A percentile compares a stretch with the other conserved stretches of the same genome.
Evolutionary conservation across 2,888 invertebrate genomes (phyloP).

Genomic region (Chrysomela aeneicollis): DNA sequence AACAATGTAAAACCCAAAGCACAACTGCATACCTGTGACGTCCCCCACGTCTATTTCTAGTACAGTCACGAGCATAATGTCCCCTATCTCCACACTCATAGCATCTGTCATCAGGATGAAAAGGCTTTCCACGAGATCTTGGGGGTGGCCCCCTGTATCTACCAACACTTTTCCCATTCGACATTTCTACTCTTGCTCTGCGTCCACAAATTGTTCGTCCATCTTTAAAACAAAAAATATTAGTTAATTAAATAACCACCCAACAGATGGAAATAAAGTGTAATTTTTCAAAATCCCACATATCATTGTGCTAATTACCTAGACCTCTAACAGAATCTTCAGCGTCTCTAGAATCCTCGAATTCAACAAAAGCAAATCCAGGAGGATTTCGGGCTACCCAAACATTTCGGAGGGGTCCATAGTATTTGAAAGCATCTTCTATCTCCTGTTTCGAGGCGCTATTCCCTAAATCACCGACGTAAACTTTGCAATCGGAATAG

Average conservation of each 20-base stretch:
- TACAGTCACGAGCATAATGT: slow-evolving; percentile 92
- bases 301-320: slow-evolving; percentile 64
- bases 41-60: slow-evolving; percentile 69
- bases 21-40: slow-evolving; percentile 61
- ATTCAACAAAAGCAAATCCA: slow-evolving; percentile 91
- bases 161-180: slow-evolving; percentile 79
- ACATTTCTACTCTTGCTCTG: slow-evolving; percentile 90
- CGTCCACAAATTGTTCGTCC: slow-evolving; percentile 88
- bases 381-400: slow-evolving; percentile 96
- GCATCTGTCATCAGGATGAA: slow-evolving; percentile 91
- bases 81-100: slow-evolving; percentile 95
- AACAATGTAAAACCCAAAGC: slow-evolving; percentile 4
- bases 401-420: slow-evolving; percentile 88
- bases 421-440: slow-evolving; percentile 87
- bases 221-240: slow-evolving; percentile 62
- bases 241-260: slow-evolving; percentile 23
- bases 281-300: slow-evolving; percentile 34
- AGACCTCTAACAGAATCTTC: slow-evolving; percentile 85
- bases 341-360: slow-evolving; percentile 87
- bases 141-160: slow-evolving; percentile 67
- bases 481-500: slow-evolving; percentile 89
- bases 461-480: slow-evolving; percentile 90
- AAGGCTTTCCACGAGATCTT: slow-evolving; percentile 73
- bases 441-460: slow-evolving; percentile 91
- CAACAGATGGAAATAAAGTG: slow-evolving; percentile 38